Evolutionary conservation across 2,888 invertebrate genomes (phyloP), one percentile per base, ranked within the genome.

Genomic region (Scrobipalpa costella): DNA sequence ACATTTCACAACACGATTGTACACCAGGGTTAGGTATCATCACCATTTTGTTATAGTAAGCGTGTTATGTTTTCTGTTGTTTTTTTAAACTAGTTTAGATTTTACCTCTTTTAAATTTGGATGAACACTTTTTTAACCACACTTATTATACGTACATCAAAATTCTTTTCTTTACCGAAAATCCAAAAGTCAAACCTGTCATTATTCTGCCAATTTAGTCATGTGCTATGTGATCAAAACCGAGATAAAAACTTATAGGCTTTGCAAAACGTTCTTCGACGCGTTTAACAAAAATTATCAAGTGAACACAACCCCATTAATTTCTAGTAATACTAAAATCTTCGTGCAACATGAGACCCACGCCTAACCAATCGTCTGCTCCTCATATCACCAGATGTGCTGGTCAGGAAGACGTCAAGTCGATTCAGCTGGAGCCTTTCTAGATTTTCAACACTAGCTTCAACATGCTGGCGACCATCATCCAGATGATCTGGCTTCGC

Each of bases 191-290:
- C 13, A 50, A 8, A 19, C 9, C 27, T 19, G 27, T 52, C 27
- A 21, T 13, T 27, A 19, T 52, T 27, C 50, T 52, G 50, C 21
- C 58, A 57, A 63, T 74, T 66, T 49, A 44, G 9, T 63, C 38
- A n/a, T 55, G 50, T 52, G 50, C 50, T 52, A 52, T 52, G 50
- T 52, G 21, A 52, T 52, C 50, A 52, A 52, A 21, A 52, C 50
- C 11, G 50, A 52, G 27, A 52, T 52, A 27, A 52, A 52, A 52
- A 52, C 50, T 27, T 52, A 52, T 21, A 11, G 50, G 5, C 21
- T 52, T 52, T 52, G 50, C 13, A 52, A 52, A 27, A 52, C 50
- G 13, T 52, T 52, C 7, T 52, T 52, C 21, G 50, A 52, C 50
- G 50, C 50, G 1, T 21, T 52, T 7, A 52, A 52, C 11, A 52